Base-by-base conservation (phyloP, 1,140 invertebrate genomes). In the Drosophila willistoni region DNA sequence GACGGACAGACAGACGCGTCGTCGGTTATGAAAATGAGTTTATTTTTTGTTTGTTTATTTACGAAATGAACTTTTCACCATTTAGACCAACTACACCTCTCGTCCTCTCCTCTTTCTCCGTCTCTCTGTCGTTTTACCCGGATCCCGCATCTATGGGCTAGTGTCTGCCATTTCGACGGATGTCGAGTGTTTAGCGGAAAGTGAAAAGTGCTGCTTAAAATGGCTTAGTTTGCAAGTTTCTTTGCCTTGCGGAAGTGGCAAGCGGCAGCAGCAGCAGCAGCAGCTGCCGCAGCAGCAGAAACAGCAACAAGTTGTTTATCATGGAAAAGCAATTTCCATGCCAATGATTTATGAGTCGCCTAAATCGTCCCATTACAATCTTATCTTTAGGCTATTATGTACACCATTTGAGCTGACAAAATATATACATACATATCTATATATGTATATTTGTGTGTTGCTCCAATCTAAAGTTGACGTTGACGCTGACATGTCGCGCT, bases 171-270 rank as follows among this genome's bases (percentile, higher is more conserved):
- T 61, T 62, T 67, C 68, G 72, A 80, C 84, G 84, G 84, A 87
- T 89, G 84, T 89, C 59, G 77, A 84, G 77, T 87, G 84, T 89
- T 87, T 84, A 80, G 84, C 84, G 79, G 84, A 87, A 87, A 87
- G 84, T 89, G 84, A 87, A 89, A 87, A 87, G 84, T 89, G 77
- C 80, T 84, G 84, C 84, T 87, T 87, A 87, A 87, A 87, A 84
- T 80, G 73, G 76, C 84, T 87, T 89, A 87, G 84, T 89, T 87
- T 84, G 84, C 84, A 89, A 69, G 80, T 87, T 87, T 87, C 70
- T 68, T 29, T 25, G 51, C 29, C 72, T 76, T 86, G 84, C 83
- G 83, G 83, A 86, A 86, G 83, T 86, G 54, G 64, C 68, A 13
- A 59, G 65, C 66, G 39, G 55, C 55, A 14, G 36, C 12, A 39